phyloP scores from a whole-genome alignment of 1,140 invertebrate species.

The Aphaenogaster floridana region DNA sequence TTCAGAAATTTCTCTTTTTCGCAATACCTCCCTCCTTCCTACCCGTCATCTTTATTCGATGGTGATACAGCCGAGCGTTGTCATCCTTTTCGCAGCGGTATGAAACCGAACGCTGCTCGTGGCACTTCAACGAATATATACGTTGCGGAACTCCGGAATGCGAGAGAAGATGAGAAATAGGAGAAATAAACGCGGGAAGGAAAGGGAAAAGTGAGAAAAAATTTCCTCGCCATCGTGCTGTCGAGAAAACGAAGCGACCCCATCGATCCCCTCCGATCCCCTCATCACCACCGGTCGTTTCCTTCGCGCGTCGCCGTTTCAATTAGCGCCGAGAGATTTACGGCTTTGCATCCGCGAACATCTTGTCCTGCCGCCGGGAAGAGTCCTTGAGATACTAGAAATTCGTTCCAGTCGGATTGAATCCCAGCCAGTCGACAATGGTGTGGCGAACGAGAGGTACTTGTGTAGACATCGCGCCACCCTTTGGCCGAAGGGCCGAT shows the following conservation, averaged over 20 bases:
- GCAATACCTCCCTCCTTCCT: neutral
- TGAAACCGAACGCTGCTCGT: conserved; percentile 29
- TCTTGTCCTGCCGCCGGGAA: conserved; percentile 55
- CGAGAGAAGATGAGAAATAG: conserved; percentile 15
- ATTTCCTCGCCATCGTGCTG: conserved; percentile 20
- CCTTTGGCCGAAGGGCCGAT: conserved; percentile 14
- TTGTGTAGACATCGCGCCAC: conserved; percentile 36
- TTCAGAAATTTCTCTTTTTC: neutral
- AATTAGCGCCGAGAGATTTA: conserved; percentile 76
- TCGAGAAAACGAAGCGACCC: conserved; percentile 35
- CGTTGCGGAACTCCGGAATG: conserved; percentile 37
- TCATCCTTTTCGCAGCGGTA: conserved; percentile 22
- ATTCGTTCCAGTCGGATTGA: conserved; percentile 68
- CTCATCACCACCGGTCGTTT: conserved; percentile 38
- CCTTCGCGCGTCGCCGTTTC: conserved; percentile 74
- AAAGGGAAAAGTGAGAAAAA: conserved; percentile 20
- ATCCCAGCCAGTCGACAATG: conserved; percentile 65
- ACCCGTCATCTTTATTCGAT: conserved; percentile 38
- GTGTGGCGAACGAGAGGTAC: conserved; percentile 14
- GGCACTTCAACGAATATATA: conserved; percentile 49
- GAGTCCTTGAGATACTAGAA: conserved; percentile 60
- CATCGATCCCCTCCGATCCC: conserved; percentile 1
- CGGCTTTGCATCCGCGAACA: conserved; percentile 71
- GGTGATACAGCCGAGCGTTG: conserved; percentile 4
- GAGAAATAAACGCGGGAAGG: conserved; percentile 1